Evolutionary conservation across 2,888 invertebrate genomes (phyloP).

Genomic region (Sipha maydis): DNA sequence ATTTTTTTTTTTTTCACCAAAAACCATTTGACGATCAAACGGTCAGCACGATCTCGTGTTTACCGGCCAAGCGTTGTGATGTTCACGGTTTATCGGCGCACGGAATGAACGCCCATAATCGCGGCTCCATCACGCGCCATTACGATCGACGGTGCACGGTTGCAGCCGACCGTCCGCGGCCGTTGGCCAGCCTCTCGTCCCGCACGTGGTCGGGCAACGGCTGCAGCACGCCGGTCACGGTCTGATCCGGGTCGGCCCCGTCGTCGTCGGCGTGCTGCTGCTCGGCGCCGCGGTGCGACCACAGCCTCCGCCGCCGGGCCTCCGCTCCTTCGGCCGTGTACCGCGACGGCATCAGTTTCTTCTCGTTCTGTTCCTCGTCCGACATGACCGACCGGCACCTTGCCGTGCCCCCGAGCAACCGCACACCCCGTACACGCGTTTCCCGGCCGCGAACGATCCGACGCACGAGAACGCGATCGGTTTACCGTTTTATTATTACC

Average conservation of each 20-base stretch:
- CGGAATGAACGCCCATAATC: too few relatives aligned
- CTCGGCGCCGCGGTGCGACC: background rate
- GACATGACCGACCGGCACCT: background rate
- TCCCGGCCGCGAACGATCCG: too few relatives aligned
- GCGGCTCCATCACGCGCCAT: too few relatives aligned
- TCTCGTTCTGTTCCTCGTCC: background rate
- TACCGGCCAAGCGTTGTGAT: too few relatives aligned
- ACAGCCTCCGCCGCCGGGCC: slow-evolving; percentile 39
- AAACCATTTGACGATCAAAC: too few relatives aligned
- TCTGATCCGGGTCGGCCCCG: slow-evolving; percentile 11
- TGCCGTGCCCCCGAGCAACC: too few relatives aligned
- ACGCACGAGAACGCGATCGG: too few relatives aligned
- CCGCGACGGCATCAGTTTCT: slow-evolving; percentile 15
- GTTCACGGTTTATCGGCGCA: too few relatives aligned
- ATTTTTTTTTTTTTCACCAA: too few relatives aligned
- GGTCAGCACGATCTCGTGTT: too few relatives aligned
- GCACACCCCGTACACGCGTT: too few relatives aligned
- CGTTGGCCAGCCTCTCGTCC: background rate
- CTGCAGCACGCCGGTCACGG: slow-evolving; percentile 1
- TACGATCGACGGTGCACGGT: background rate
- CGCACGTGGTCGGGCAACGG: slow-evolving; percentile 49
- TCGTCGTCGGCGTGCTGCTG: slow-evolving; percentile 35
- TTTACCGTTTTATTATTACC: too few relatives aligned
- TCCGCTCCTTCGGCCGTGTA: slow-evolving; percentile 27
- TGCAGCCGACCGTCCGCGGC: background rate